Evolutionary conservation across 2,797 vertebrate species (phyloP).

Genomic region (Micromesistius poutassou): DNA sequence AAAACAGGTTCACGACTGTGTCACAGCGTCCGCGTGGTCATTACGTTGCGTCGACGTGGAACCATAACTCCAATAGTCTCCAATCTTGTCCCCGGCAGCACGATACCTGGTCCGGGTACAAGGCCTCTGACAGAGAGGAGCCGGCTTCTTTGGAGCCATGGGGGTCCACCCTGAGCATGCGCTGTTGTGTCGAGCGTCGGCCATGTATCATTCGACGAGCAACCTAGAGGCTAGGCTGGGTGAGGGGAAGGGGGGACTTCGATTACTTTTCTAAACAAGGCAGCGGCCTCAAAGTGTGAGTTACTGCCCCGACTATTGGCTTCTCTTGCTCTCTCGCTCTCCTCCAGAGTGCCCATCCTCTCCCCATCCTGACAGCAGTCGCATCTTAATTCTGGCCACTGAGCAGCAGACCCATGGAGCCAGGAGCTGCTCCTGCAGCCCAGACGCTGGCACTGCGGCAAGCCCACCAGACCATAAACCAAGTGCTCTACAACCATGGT

Average conservation of each 20-base stretch:
- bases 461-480: slow-evolving; percentile 18
- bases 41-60: no score
- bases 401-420: slow-evolving; percentile 47
- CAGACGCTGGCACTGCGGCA: slow-evolving; percentile 29
- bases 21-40: no score
- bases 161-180: slow-evolving; percentile 7
- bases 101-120: no score
- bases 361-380: slow-evolving; percentile 48
- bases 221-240: slow-evolving; percentile 38
- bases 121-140: no score
- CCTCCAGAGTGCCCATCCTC: neutral
- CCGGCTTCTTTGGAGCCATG: no score
- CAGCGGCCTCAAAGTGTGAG: slow-evolving; percentile 56
- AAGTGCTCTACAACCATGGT: neutral
- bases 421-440: slow-evolving; percentile 42
- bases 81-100: no score
- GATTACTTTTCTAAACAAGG: slow-evolving; percentile 61
- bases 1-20: no score
- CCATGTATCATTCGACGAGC: slow-evolving; percentile 58
- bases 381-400: slow-evolving; percentile 62
- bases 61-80: no score
- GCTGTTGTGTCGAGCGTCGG: slow-evolving; percentile 58
- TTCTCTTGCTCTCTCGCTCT: slow-evolving; percentile 17
- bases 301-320: slow-evolving; percentile 57
- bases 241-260: slow-evolving; percentile 21